phyloP scores from a whole-genome alignment of 2,888 invertebrate species.

The Diaperis boleti region DNA sequence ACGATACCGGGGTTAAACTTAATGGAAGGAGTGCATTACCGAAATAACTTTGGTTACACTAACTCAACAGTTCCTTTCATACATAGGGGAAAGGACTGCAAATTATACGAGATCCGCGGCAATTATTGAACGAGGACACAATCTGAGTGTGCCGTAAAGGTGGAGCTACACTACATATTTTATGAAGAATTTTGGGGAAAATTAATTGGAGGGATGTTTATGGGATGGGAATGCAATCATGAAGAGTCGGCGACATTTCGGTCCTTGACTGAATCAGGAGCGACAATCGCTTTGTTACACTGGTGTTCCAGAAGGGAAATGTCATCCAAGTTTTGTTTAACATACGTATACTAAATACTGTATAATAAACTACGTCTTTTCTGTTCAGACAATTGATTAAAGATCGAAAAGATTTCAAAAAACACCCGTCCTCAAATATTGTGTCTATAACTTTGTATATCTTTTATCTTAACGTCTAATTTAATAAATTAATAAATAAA shows the following conservation, averaged over 20 bases:
- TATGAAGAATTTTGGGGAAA: background rate
- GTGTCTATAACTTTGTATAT: too few relatives aligned
- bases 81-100: constrained; percentile 45
- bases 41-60: constrained; percentile 63
- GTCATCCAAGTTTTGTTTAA: background rate
- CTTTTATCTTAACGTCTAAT: too few relatives aligned
- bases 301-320: background rate
- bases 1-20: constrained; percentile 50
- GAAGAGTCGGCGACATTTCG: too few relatives aligned
- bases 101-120: constrained; percentile 36
- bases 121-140: constrained; percentile 6
- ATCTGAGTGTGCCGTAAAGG: background rate
- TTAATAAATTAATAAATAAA: too few relatives aligned
- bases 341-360: background rate
- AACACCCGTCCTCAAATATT: too few relatives aligned
- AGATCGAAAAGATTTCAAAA: background rate
- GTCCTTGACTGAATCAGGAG: too few relatives aligned
- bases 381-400: too few relatives aligned
- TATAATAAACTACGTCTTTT: too few relatives aligned
- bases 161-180: background rate
- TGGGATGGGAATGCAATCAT: background rate
- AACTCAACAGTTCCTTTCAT: constrained; percentile 52
- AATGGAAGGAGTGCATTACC: constrained; percentile 64
- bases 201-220: background rate
- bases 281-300: background rate